Base-by-base conservation (phyloP, 2,888 invertebrate genomes). In the Galerucella pusilla region DNA sequence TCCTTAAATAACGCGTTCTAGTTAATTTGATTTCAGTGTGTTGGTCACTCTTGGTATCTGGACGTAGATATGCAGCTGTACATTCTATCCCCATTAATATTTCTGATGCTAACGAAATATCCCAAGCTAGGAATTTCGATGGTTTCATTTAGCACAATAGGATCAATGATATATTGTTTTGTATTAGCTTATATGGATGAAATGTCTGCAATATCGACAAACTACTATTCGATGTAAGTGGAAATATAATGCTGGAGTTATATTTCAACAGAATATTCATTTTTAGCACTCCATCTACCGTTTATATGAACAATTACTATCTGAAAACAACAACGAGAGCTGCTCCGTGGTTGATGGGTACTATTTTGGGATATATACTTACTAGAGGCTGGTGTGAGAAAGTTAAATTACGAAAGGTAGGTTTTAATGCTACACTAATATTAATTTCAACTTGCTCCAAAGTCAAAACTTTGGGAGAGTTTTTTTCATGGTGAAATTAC, bases 51-150 rank as follows among this genome's bases (percentile, higher is more conserved):
- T 0, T 91, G 91, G 91, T 91, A 91, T 80, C 83, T 91, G 49
- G 87, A 90, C 5, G 90, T 91, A 10, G 91, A 91, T 79, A 91
- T 90, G 84, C 91, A 91, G 81, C 81, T 91, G 35, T 91, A 89
- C 80, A 84, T 90, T 79, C 75, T 90, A 11, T 82, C 85, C 4
- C 85, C 91, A 4, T 76, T 91, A 2, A 85, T 91, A 72, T 85
- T 91, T 60, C 88, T 89, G 73, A 88, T 90, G 0, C 79, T 91
- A 35, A 88, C 87, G 76, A 86, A 84, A 78, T 87, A 85, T 80
- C 87, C 87, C 0, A 80, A 79, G 75, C 45, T 76, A 2, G 81
- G 81, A 16, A 14, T 79, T 42, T 20, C 65, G n/a, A 9, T 80
- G 20, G 16, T 83, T 16, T 54, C 25, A 28, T 14, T 80, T 7